Evolutionary conservation across 2,113 vertebrate species (phyloP).

Genomic region (Penelope pileata): DNA sequence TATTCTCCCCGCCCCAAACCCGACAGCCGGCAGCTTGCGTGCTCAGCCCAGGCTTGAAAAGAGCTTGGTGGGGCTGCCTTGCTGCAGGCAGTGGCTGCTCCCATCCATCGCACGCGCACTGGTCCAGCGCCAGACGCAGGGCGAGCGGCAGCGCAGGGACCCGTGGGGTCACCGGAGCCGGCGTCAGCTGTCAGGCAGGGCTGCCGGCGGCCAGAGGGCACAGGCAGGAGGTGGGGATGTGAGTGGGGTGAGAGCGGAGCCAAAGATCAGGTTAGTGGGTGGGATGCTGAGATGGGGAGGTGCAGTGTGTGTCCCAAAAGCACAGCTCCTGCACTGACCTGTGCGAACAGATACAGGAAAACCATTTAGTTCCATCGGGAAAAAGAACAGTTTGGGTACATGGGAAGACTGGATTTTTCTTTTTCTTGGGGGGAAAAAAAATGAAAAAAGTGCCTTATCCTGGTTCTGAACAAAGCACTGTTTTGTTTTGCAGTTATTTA

Average conservation of each 20-base stretch:
- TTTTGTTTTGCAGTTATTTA: accelerated
- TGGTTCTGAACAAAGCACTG: accelerated
- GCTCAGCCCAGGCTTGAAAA: background rate
- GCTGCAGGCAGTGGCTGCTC: background rate
- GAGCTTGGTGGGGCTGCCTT: background rate
- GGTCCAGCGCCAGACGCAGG: conserved; percentile 37
- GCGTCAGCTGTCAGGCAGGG: conserved; percentile 74
- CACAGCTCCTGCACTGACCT: background rate
- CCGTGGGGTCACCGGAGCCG: conserved; percentile 43
- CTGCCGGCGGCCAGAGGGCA: conserved; percentile 33
- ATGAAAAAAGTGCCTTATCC: background rate
- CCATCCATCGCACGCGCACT: background rate
- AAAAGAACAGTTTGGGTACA: accelerated
- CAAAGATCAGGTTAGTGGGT: background rate
- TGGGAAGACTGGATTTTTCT: background rate
- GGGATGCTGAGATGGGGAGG: background rate
- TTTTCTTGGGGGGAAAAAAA: too few species aligned
- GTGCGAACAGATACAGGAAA: accelerated
- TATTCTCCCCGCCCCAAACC: background rate
- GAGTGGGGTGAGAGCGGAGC: background rate
- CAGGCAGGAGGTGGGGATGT: background rate
- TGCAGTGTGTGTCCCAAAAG: too few species aligned
- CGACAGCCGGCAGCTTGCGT: conserved; percentile 44
- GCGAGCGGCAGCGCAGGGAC: background rate
- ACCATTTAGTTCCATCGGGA: accelerated